phyloP scores from a whole-genome alignment of 2,888 invertebrate species.

The Pristionchus fissidentatus region DNA sequence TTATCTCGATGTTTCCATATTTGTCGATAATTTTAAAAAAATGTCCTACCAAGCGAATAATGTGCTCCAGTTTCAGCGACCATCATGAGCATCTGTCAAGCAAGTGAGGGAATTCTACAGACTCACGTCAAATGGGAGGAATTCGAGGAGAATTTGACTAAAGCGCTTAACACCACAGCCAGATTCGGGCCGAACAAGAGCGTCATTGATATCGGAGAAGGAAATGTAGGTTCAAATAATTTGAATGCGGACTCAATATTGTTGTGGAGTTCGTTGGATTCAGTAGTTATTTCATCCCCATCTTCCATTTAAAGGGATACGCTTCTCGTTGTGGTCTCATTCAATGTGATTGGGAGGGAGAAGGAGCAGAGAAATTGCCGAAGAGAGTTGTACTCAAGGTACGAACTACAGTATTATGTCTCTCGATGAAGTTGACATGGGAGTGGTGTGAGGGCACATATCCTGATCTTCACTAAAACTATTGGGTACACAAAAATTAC shows the following conservation, averaged over 20 bases:
- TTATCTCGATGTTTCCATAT: too few relatives aligned
- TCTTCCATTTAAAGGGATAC: not conserved
- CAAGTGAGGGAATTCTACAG: not conserved
- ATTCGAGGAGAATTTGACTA: not conserved
- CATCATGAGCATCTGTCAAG: not conserved
- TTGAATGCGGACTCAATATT: not conserved
- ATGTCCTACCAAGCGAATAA: too few relatives aligned
- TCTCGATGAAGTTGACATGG: too few relatives aligned
- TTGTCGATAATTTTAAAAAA: too few relatives aligned
- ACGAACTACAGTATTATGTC: too few relatives aligned
- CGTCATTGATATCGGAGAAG: not conserved
- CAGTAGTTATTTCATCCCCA: not conserved
- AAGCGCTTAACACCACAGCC: not conserved
- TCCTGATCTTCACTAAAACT: too few relatives aligned
- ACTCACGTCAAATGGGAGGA: slow-evolving; percentile 23
- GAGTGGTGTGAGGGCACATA: too few relatives aligned
- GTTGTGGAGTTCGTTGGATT: not conserved
- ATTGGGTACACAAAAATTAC: too few relatives aligned
- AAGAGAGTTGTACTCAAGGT: slow-evolving; percentile 4
- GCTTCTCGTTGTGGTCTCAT: not conserved
- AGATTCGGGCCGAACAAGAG: not conserved
- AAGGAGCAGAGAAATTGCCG: not conserved
- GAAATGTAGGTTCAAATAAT: slow-evolving; percentile 4
- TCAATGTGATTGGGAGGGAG: not conserved
- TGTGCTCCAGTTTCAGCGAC: not conserved